Evolutionary conservation across 1,140 invertebrate species (phyloP).

Genomic region (Drosophila gunungcola): DNA sequence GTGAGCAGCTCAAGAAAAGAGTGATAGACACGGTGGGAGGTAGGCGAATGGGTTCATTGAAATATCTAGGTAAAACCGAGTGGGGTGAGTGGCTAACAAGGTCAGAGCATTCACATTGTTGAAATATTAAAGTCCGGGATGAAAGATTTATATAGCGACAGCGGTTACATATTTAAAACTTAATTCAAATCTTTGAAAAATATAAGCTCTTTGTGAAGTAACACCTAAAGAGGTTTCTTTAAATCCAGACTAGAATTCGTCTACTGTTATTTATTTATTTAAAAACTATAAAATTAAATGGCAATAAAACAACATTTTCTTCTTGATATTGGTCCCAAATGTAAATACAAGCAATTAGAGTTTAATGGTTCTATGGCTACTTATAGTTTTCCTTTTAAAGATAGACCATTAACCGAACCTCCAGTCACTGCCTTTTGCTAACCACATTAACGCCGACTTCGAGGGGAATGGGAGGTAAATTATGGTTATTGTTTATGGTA

Average conservation of each 20-base stretch:
- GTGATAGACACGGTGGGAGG: constrained; percentile 10
- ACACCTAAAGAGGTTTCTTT: too few species aligned
- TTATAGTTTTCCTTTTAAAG: constrained; percentile 1
- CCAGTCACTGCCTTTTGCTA: constrained; percentile 14
- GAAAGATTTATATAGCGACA: neutral
- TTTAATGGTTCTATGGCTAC: constrained; percentile 7
- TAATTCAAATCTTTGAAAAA: too few species aligned
- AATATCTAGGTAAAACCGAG: constrained; percentile 1
- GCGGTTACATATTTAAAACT: too few species aligned
- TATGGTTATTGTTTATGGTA: constrained; percentile 83
- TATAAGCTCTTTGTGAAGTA: too few species aligned
- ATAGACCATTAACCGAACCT: neutral
- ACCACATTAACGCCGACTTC: constrained; percentile 69
- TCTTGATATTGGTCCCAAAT: neutral
- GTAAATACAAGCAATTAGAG: constrained; percentile 8
- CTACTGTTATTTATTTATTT: too few species aligned
- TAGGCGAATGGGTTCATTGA: neutral
- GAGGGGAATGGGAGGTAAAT: constrained; percentile 51
- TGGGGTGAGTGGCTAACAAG: neutral
- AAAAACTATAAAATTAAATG: too few species aligned
- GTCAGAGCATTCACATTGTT: neutral
- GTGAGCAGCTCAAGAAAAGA: constrained; percentile 39
- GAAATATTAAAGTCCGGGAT: neutral
- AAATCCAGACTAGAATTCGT: too few species aligned
- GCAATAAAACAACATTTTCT: neutral